Evolutionary conservation across 35 echinoderm and acorn worm genomes (phyloP).

Genomic region (Lytechinus variegatus): DNA sequence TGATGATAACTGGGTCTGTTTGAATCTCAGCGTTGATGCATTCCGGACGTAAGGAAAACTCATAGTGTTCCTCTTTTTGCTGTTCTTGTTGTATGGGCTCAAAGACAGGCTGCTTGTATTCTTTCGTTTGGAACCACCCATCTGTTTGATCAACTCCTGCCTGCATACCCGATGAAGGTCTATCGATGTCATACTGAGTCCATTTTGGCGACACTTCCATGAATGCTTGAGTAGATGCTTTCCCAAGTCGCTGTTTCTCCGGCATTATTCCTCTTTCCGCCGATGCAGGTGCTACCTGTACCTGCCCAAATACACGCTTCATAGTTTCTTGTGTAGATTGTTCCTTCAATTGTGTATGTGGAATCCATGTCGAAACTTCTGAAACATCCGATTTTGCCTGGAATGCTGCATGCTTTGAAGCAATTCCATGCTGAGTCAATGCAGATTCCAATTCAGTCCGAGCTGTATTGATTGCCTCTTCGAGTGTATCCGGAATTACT

Average conservation of each 20-base stretch:
- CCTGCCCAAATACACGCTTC: not conserved
- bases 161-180: not conserved
- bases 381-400: slow-evolving; percentile 45
- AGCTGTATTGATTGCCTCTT: slow-evolving; percentile 60
- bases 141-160: not conserved
- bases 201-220: not conserved
- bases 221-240: slow-evolving; percentile 25
- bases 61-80: slow-evolving; percentile 23
- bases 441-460: not conserved
- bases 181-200: slow-evolving; percentile 49
- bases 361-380: not conserved
- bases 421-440: slow-evolving; percentile 39
- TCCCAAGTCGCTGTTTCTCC: not conserved
- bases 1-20: slow-evolving; percentile 66
- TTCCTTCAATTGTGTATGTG: slow-evolving; percentile 10
- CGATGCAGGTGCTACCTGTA: not conserved
- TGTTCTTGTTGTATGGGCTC: slow-evolving; percentile 29
- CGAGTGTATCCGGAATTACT: slow-evolving; percentile 48
- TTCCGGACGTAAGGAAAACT: slow-evolving; percentile 8
- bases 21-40: slow-evolving; percentile 45
- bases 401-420: slow-evolving; percentile 22
- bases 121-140: slow-evolving; percentile 23
- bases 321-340: not conserved
- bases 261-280: slow-evolving; percentile 5
- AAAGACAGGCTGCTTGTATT: not conserved